Percentiles rank a stretch among this genome's conserved stretches.
Evolutionary conservation across 2,888 invertebrate genomes (phyloP).

Genomic region (Chrysotoxum bicinctum): DNA sequence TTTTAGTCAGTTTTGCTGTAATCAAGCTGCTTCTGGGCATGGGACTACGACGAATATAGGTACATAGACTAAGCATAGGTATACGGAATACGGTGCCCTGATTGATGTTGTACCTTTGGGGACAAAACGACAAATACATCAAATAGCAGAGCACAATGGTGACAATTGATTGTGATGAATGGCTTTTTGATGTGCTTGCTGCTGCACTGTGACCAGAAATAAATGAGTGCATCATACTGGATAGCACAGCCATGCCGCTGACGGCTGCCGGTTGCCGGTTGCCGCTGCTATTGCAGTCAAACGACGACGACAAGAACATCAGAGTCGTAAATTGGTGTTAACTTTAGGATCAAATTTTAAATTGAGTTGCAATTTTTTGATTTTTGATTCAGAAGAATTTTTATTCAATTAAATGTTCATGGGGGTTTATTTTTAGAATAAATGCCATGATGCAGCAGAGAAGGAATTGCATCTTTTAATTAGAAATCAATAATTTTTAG

Average conservation of each 20-base stretch:
- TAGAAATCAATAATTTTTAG: not conserved
- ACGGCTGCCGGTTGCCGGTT: not conserved
- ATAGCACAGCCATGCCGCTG: not conserved
- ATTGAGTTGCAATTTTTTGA: constrained; percentile 30
- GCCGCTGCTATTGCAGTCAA: not conserved
- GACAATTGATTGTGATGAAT: constrained; percentile 63
- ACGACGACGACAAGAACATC: not conserved
- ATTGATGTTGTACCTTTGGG: constrained; percentile 56
- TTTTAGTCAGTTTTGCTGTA: constrained; percentile 48
- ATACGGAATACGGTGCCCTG: constrained; percentile 28
- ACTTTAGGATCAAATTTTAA: constrained; percentile 38
- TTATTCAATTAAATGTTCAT: constrained; percentile 7
- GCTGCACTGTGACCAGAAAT: constrained; percentile 4
- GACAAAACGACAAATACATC: constrained; percentile 61
- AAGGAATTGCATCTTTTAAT: not conserved
- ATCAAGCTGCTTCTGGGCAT: constrained; percentile 51
- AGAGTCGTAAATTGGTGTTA: constrained; percentile 40
- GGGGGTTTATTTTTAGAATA: constrained; percentile 4
- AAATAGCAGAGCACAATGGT: constrained; percentile 58
- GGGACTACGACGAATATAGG: not conserved
- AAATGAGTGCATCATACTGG: constrained; percentile 19
- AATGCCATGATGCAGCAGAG: not conserved
- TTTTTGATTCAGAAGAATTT: constrained; percentile 9
- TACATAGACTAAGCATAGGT: not conserved
- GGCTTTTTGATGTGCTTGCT: constrained; percentile 53